Evolutionary conservation across 2,797 vertebrate genomes (phyloP).

Genomic region (Avahi laniger): DNA sequence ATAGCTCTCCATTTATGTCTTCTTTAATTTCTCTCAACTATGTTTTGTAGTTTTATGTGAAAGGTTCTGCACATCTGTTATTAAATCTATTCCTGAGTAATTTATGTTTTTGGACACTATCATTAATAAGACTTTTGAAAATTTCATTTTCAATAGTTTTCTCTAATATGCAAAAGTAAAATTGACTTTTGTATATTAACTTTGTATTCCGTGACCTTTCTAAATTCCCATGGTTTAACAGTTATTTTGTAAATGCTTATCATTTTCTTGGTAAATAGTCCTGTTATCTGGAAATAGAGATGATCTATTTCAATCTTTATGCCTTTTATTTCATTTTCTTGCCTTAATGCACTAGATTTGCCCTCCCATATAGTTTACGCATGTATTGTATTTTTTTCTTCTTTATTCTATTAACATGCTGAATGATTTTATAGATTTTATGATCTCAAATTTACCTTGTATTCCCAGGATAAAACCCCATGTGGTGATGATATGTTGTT

Average conservation of each 20-base stretch:
- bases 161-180: not conserved
- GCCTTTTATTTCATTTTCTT: constrained; percentile 38
- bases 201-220: constrained; percentile 7
- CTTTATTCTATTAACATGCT: not conserved
- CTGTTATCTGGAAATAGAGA: not conserved
- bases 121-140: not conserved
- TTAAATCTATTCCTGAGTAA: not conserved
- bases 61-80: not conserved
- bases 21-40: constrained; percentile 15
- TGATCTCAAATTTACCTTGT: not conserved
- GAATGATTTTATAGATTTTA: not conserved
- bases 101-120: not conserved
- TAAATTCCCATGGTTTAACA: not conserved
- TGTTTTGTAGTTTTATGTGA: not conserved
- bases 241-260: not conserved
- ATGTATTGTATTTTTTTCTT: not conserved
- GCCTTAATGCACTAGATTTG: not conserved
- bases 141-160: not conserved
- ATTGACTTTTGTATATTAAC: constrained; percentile 10
- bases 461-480: not conserved
- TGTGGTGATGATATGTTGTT: not conserved
- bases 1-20: not conserved
- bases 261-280: constrained; percentile 28
- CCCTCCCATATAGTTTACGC: not conserved
- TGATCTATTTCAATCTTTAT: not conserved